Evolutionary conservation across 2,113 vertebrate genomes (phyloP).

Genomic region (Pithys albifrons): DNA sequence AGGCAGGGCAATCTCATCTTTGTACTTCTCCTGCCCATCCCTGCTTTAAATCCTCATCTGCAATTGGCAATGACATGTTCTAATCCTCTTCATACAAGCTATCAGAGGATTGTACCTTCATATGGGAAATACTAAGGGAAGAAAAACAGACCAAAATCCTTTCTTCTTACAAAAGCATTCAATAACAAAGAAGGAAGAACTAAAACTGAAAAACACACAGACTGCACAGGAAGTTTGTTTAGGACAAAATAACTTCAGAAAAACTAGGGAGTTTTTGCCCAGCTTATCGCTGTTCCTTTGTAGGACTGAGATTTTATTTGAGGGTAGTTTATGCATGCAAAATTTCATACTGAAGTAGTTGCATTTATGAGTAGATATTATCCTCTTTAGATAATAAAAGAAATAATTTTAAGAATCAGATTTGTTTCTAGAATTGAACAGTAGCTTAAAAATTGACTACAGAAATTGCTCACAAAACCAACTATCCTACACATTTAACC

Average conservation of each 20-base stretch:
- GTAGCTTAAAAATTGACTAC: not conserved
- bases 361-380: not conserved
- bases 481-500: not conserved
- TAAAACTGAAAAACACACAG: not conserved
- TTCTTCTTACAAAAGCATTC: not conserved
- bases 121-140: not conserved
- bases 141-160: not conserved
- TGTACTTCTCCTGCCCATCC: not conserved
- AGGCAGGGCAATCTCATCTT: not conserved
- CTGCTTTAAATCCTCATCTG: not conserved
- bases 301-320: not conserved
- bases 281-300: not conserved
- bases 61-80: not conserved
- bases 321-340: not conserved
- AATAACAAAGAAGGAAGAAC: not conserved
- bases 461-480: not conserved
- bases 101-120: not conserved
- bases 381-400: not conserved
- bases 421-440: not conserved
- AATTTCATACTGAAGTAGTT: not conserved
- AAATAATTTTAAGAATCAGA: not conserved
- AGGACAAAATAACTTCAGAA: not conserved
- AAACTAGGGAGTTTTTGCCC: not conserved
- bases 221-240: not conserved
- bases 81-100: conserved; percentile 25